Conservation (phyloP, 2,113 vertebrate genomes). For the Melanerpes formicivorus region DNA sequence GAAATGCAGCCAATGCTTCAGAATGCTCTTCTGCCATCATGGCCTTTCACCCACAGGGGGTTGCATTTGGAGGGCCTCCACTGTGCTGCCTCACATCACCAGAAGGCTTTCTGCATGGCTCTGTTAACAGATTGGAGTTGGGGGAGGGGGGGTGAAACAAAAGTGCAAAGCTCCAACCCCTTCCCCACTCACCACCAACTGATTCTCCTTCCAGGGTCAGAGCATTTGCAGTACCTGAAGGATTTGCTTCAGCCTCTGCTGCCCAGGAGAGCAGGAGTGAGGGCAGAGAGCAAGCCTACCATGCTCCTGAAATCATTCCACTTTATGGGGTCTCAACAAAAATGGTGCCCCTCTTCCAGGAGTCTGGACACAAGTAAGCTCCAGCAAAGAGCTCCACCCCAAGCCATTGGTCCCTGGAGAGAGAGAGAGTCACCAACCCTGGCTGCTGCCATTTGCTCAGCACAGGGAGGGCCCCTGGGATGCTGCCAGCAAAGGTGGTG, state of each 20-base stretch:
- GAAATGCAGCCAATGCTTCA: not conserved
- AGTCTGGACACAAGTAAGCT: constrained; percentile 87
- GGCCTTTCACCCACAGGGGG: not conserved
- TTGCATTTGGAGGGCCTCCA: not conserved
- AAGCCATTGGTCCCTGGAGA: not conserved
- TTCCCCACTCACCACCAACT: not conserved
- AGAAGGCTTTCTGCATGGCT: not conserved
- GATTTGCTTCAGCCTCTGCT: constrained; percentile 64
- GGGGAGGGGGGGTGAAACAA: not conserved
- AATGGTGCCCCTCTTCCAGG: constrained; percentile 88
- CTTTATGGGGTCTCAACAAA: constrained; percentile 87
- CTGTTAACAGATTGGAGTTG: not conserved
- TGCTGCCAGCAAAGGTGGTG: not conserved
- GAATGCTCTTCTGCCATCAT: not conserved
- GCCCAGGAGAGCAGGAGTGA: constrained; percentile 60
- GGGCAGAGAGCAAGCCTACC: constrained; percentile 80
- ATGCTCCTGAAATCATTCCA: constrained; percentile 87
- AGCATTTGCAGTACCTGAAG: constrained; percentile 81
- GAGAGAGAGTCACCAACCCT: not conserved
- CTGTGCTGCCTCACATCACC: not conserved
- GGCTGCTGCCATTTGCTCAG: not conserved
- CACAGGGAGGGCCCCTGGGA: not conserved
- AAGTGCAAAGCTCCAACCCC: not conserved
- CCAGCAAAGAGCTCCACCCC: not conserved
- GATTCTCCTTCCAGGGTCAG: constrained; percentile 80